phyloP scores from a whole-genome alignment of 2,797 vertebrate species.

The Gobio occitaniae region DNA sequence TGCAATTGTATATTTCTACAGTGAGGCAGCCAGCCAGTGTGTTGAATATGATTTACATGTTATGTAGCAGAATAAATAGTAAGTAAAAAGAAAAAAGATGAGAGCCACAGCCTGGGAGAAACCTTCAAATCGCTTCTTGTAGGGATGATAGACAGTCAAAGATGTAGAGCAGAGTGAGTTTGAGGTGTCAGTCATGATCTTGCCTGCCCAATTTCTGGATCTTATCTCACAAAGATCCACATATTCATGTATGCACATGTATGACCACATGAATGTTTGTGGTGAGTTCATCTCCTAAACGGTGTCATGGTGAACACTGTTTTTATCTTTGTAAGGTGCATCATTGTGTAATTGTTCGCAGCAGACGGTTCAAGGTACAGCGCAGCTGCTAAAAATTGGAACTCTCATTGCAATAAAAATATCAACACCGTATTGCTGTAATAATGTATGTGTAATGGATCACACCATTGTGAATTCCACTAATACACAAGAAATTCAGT shows the following conservation, averaged over 20 bases:
- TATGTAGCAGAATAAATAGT: neutral
- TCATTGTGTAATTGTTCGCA: slow-evolving; percentile 15
- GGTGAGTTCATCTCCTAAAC: neutral
- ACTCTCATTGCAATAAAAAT: neutral
- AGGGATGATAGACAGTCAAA: neutral
- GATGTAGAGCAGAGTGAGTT: neutral
- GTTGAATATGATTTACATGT: neutral
- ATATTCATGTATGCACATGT: no score
- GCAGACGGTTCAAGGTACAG: neutral
- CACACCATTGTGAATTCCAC: neutral
- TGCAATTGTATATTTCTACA: neutral
- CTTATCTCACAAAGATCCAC: no score
- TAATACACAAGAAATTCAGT: neutral
- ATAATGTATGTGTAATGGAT: neutral
- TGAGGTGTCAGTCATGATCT: neutral
- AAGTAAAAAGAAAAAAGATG: neutral
- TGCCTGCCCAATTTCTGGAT: neutral
- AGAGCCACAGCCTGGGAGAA: neutral
- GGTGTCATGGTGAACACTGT: neutral
- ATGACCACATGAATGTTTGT: neutral
- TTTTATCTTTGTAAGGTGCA: neutral
- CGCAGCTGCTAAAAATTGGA: neutral
- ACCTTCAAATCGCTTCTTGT: neutral
- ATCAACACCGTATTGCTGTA: neutral
- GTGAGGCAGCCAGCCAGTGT: neutral